Percentiles rank a stretch among this genome's conserved stretches.
Evolutionary conservation across 2,797 vertebrate genomes (phyloP).

Genomic region (Onychomys arenicola): DNA sequence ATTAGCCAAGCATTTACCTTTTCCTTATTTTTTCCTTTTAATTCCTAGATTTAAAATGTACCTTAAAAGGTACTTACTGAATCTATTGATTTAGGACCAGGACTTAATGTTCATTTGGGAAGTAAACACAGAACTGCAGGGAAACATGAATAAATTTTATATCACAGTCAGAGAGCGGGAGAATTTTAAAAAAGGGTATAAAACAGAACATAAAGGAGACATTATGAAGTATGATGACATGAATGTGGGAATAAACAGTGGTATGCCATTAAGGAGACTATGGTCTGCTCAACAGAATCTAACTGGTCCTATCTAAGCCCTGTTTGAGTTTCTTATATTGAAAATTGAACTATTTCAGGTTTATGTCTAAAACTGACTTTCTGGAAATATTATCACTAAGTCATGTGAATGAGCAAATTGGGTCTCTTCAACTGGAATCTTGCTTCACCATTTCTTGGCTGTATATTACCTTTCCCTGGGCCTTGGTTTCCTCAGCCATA

Average conservation of each 20-base stretch:
- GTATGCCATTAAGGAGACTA: not conserved
- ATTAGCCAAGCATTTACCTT: not conserved
- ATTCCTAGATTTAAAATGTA: not conserved
- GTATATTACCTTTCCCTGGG: not conserved
- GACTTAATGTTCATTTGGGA: not conserved
- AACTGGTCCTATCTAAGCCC: not conserved
- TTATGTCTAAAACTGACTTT: constrained; percentile 18
- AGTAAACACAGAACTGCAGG: not conserved
- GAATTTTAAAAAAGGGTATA: not conserved
- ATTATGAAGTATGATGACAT: not conserved
- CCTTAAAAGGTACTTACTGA: not conserved
- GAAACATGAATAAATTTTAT: not conserved
- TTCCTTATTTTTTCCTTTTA: constrained; percentile 2
- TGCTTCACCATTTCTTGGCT: not conserved
- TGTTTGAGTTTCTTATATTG: not conserved
- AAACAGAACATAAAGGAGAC: not conserved
- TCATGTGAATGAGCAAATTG: not conserved
- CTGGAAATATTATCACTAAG: not conserved
- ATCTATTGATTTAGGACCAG: constrained; percentile 24
- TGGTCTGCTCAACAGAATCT: not conserved
- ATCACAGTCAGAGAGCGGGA: not conserved
- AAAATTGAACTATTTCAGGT: not conserved
- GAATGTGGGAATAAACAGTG: not conserved
- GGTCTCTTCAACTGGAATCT: not conserved
- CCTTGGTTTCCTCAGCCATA: not conserved